Conservation (phyloP, 1,140 invertebrate genomes). For the Caenorhabditis elegans region WBcel235 BX284602.5:1407001-1407500, state of each 20-base stretch:
- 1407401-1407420: conserved; percentile 76
- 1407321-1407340: conserved; percentile 41
- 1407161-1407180: conserved; percentile 86
- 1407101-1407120: conserved; percentile 92
- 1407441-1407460: conserved; percentile 71
- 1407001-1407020: too few species aligned
- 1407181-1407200: conserved; percentile 93
- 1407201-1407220: conserved; percentile 86
- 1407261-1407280: conserved; percentile 55
- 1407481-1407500: conserved; percentile 32
- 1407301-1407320: conserved; percentile 50
- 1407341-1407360: conserved; percentile 30
- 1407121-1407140: conserved; percentile 94
- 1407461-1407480: conserved; percentile 67
- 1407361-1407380: conserved; percentile 35
- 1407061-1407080: too few species aligned
- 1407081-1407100: too few species aligned
- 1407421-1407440: background rate
- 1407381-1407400: background rate
- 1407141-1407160: conserved; percentile 88
- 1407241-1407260: conserved; percentile 70
- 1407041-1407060: too few species aligned
- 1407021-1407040: too few species aligned
- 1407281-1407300: conserved; percentile 51
- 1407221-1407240: conserved; percentile 78